phyloP scores from a whole-genome alignment of 2,113 vertebrate genomes.

The Alaudala cheleensis region DNA sequence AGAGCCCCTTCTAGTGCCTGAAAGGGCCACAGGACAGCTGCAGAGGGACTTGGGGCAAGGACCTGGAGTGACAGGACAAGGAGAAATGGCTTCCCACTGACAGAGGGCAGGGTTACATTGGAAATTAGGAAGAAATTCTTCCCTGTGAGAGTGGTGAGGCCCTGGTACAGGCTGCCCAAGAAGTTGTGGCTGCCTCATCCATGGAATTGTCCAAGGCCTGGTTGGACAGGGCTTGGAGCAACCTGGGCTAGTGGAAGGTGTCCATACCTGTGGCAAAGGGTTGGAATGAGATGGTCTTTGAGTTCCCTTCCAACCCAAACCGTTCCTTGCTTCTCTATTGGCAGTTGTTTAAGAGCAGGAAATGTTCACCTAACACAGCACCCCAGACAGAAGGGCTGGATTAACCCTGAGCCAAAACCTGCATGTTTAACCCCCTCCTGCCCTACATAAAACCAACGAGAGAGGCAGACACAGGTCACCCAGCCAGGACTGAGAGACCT shows the following conservation, averaged over 20 bases:
- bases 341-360: not conserved
- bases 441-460: not conserved
- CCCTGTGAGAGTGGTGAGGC: fast-evolving
- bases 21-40: not conserved
- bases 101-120: not conserved
- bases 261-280: not conserved
- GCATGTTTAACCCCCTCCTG: not conserved
- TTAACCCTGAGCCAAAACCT: not conserved
- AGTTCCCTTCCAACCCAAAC: not conserved
- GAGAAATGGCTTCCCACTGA: not conserved
- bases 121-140: not conserved
- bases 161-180: not conserved
- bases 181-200: not conserved
- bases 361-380: not conserved
- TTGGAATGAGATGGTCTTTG: not conserved
- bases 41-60: not conserved
- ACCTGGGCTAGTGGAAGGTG: no score
- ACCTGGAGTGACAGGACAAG: not conserved
- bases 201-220: not conserved
- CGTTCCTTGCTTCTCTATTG: not conserved
- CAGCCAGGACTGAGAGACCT: not conserved
- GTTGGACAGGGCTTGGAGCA: fast-evolving
- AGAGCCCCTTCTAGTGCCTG: not conserved
- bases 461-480: no score
- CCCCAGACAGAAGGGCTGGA: not conserved